These are phyloP conservation scores for Perognathus longimembris DNA, from an alignment of 2,113 vertebrate genomes.

Conservation along the genomic window DNA sequence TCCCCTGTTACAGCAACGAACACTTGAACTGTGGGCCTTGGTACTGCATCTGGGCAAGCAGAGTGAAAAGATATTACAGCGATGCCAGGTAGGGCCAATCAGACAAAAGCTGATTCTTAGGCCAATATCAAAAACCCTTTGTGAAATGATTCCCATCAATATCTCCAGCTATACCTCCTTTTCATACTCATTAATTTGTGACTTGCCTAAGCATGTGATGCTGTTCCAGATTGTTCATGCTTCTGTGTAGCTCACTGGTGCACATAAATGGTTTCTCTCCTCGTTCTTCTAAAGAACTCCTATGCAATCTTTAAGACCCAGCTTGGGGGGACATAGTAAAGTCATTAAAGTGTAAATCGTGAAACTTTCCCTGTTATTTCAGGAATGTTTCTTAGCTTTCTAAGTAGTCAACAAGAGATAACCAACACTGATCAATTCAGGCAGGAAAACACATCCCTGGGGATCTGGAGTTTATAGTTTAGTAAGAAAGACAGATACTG, in stretches of 20 bases:
- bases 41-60: constrained; percentile 65
- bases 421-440: neutral
- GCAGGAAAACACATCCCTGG: neutral
- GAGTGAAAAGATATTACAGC: neutral
- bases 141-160: neutral
- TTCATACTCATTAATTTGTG: neutral
- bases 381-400: neutral
- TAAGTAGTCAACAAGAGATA: neutral
- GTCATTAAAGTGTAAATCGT: neutral
- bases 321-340: neutral
- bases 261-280: neutral
- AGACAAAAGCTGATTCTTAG: neutral
- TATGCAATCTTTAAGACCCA: neutral
- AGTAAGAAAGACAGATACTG: constrained; percentile 15
- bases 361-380: neutral
- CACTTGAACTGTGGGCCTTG: constrained; percentile 71
- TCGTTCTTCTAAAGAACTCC: neutral
- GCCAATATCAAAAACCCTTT: neutral
- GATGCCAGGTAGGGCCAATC: fast-evolving
- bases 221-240: neutral
- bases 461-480: neutral
- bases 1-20: constrained; percentile 50
- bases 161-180: neutral
- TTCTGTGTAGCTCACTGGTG: neutral
- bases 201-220: neutral